These are phyloP conservation scores for Telmatochromis brichardi DNA, from an alignment of 2,113 vertebrate genomes.

Conservation along the genomic window DNA sequence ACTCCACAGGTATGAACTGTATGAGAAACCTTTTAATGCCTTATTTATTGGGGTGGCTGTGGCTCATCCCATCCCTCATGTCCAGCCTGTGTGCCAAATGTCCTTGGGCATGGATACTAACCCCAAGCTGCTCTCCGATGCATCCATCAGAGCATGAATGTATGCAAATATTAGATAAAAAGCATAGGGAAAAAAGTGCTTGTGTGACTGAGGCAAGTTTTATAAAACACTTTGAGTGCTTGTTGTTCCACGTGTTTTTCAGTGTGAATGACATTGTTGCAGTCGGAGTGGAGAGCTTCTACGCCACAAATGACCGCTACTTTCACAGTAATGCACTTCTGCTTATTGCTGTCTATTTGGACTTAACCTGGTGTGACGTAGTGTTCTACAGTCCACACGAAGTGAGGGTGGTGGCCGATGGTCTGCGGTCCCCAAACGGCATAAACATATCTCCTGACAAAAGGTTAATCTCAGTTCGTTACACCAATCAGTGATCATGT, in stretches of 20 bases:
- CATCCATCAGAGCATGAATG: background rate
- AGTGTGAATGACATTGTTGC: conserved; percentile 88
- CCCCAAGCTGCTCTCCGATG: background rate
- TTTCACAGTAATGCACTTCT: conserved; percentile 52
- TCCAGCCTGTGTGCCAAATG: background rate
- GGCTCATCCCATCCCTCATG: background rate
- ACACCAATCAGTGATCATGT: background rate
- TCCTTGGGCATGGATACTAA: background rate
- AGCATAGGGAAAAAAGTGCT: background rate
- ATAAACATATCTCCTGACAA: conserved; percentile 81
- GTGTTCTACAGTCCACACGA: conserved; percentile 83
- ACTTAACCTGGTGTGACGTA: conserved; percentile 71
- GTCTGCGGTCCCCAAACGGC: conserved; percentile 77
- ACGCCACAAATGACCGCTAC: conserved; percentile 83
- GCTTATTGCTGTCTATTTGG: conserved; percentile 58
- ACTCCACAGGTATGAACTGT: conserved; percentile 72
- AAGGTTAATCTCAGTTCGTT: conserved; percentile 52
- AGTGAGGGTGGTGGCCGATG: conserved; percentile 76
- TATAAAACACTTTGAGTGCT: background rate
- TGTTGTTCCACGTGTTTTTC: background rate
- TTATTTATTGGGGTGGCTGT: background rate
- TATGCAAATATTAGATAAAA: background rate
- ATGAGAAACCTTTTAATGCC: background rate
- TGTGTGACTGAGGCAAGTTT: background rate
- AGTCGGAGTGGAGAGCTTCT: conserved; percentile 82